Evolutionary conservation across 2,113 vertebrate genomes (phyloP).

Genomic region (Pogonocichla stellata): DNA sequence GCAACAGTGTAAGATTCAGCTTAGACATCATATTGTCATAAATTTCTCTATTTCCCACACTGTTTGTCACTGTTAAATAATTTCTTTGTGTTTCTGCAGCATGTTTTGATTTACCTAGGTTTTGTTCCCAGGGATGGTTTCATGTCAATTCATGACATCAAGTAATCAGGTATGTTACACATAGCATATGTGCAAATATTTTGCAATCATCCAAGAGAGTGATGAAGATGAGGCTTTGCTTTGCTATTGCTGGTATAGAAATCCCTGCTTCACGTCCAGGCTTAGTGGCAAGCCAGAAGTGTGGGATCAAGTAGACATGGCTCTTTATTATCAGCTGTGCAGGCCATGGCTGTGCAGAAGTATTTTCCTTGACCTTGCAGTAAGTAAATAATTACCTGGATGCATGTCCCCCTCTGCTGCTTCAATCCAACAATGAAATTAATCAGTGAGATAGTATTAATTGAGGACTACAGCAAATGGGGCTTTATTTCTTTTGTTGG

Average conservation of each 20-base stretch:
- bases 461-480: background rate
- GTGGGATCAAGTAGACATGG: too few relatives aligned
- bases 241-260: background rate
- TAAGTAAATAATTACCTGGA: background rate
- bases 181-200: background rate
- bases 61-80: background rate
- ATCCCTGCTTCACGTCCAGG: background rate
- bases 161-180: background rate
- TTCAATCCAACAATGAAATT: background rate
- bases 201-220: background rate
- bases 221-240: background rate
- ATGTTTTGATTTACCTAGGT: background rate
- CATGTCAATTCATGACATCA: background rate
- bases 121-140: background rate
- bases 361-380: background rate
- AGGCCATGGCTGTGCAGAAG: background rate
- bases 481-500: background rate
- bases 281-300: background rate
- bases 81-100: background rate
- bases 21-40: background rate
- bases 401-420: background rate
- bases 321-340: background rate
- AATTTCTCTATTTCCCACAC: background rate
- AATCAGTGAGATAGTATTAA: background rate
- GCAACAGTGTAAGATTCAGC: background rate